phyloP scores from a whole-genome alignment of 2,797 vertebrate genomes.

The Lithobates pipiens region DNA sequence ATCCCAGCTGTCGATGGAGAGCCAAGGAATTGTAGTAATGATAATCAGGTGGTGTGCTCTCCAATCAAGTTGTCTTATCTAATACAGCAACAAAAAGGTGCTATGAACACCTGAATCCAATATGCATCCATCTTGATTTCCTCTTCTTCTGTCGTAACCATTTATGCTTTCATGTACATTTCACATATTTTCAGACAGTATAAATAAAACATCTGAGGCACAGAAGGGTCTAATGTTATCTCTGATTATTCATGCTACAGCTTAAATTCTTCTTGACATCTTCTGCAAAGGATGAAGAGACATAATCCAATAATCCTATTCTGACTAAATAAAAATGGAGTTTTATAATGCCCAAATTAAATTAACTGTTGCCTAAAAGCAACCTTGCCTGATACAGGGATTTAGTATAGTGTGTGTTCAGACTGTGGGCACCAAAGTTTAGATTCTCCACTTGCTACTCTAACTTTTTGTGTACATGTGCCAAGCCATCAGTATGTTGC shows the following conservation, averaged over 20 bases:
- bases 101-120: not conserved
- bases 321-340: not conserved
- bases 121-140: no score
- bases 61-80: not conserved
- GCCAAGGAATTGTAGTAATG: not conserved
- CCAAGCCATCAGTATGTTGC: conserved; percentile 69
- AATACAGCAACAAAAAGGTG: not conserved
- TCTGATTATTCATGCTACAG: not conserved
- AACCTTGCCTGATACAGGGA: not conserved
- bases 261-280: not conserved
- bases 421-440: conserved; percentile 49
- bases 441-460: conserved; percentile 81
- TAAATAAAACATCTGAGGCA: not conserved
- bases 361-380: not conserved
- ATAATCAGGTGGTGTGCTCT: not conserved
- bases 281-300: not conserved
- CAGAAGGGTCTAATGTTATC: not conserved
- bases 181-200: no score
- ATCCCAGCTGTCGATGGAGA: not conserved
- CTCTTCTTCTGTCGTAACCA: no score
- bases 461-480: conserved; percentile 64
- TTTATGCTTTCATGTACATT: no score
- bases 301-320: not conserved
- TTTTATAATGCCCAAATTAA: not conserved
- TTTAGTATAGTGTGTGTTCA: not conserved